Base-by-base conservation (phyloP, 2,888 invertebrate genomes). In the Athalia circularis region DNA sequence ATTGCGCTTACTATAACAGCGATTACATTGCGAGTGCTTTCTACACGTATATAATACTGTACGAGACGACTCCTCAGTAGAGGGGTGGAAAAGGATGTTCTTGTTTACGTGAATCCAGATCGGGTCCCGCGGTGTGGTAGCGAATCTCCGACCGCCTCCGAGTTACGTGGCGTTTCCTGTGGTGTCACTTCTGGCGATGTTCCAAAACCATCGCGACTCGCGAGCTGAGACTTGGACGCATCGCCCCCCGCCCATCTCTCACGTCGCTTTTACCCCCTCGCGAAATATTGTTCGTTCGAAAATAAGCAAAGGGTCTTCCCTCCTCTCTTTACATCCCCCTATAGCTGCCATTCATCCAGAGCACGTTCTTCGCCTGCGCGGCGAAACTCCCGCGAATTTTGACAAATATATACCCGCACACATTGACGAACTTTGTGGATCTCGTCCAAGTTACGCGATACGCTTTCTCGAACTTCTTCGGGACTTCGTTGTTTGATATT, bases 81-180 rank as follows among this genome's bases (percentile, higher is more conserved):
- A 11, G 47, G 29, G 29, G 29, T 54, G 5, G 50, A 13, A 54
- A 8, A 54, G 29, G 8, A 47, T 61, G 61, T n/a, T 68, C 68
- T 68, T 54, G 68, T 68, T 68, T 68, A 54, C 68, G 68, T 15
- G 52, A 68, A 68, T 68, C 52, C 29, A n/a, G 6, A 29, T 29
- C 29, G 29, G 29, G 29, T 29, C 29, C 29, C 29, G 29, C 29
- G 29, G 29, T 29, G 29, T 29, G 29, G 29, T 29, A 29, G 29
- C 3, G 29, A 50, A 43, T 47, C 52, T 29, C 52, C 52, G 52
- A 52, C 57, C 72, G 45, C 59, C n/a, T 45, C 29, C 7, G 11
- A 57, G 72, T 72, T 72, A 72, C 72, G 72, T 72, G 52, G 72
- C 72, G 72, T 59, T 72, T 72, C 59, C 72, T 72, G 72, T 72